Base-by-base conservation (phyloP, 2,113 vertebrate genomes). In the Dendrocopos noguchii region DNA sequence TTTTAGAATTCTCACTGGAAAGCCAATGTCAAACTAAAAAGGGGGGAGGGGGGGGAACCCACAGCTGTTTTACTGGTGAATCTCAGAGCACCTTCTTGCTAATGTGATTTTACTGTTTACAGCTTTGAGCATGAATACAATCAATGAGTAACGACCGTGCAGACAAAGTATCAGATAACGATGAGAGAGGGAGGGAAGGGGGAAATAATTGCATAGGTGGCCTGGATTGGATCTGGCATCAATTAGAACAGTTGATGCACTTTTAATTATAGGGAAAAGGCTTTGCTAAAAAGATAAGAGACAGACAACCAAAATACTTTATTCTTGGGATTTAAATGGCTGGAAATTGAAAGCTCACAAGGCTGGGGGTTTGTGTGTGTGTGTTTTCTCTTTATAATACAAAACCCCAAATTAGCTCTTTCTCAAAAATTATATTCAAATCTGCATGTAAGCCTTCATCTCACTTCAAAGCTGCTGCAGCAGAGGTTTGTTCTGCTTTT, bases 91-190 rank as follows among this genome's bases (percentile, higher is more conserved):
- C 42, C 13, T 87, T 67, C 81, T 84, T 33, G 17, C 29, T 82
- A n/a, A 90, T 59, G 74, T 36, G 65, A 83, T 83, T 93, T 83
- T 57, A 67, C 67, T 80, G 75, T 94, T 93, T 88, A 66, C 66
- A 90, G 74, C 75, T 53, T 66, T 84, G 34, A 87, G 94, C 66
- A 77, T 66, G 67, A 80, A 59, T 31, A 78, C 21, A 68, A 87
- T 93, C 94, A 95, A 94, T 94, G 85, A 96, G 87, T 78, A 90
- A 95, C 91, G 92, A 80, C 77, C 68, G 77, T 42, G 63, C 78
- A 94, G 91, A 91, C 91, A 93, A 94, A 96, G 89, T 78, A 95
- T 67, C 95, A 94, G 87, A 95, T 88, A 94, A 78, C 88, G 92
- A 87, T 61, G 75, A 90, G 47, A 87, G 73, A 65, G 29, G 42